Conservation (phyloP, 2,888 invertebrate genomes). For the Orthonevra nobilis region DNA sequence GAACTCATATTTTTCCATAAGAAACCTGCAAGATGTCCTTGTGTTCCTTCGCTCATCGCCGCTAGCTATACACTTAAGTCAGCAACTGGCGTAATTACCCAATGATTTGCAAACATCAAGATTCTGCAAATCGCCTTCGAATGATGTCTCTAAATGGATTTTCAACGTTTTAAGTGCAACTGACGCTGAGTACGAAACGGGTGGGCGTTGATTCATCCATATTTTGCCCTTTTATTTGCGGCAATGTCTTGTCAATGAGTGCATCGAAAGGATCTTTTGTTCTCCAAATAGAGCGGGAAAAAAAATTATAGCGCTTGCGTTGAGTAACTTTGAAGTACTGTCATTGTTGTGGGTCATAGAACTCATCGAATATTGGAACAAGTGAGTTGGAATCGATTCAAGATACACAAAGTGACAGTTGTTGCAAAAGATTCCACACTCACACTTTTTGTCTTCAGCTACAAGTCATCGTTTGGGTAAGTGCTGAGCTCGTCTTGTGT, state of each 20-base stretch:
- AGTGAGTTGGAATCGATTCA: not conserved
- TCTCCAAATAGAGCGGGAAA: too few relatives aligned
- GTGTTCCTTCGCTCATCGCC: not conserved
- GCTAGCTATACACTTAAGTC: too few relatives aligned
- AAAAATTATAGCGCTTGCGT: too few relatives aligned
- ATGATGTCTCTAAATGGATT: not conserved
- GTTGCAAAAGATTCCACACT: too few relatives aligned
- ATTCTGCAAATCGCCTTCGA: constrained; percentile 20
- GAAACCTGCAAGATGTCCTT: not conserved
- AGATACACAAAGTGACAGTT: too few relatives aligned
- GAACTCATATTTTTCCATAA: not conserved
- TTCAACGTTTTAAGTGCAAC: not conserved
- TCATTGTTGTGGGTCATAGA: constrained; percentile 12
- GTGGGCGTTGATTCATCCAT: not conserved
- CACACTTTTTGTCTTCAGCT: too few relatives aligned
- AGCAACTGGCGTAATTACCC: constrained; percentile 17
- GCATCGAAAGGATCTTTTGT: constrained; percentile 24
- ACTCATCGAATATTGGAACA: not conserved
- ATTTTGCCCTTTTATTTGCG: not conserved
- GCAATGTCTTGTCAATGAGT: constrained; percentile 19
- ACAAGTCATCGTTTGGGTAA: too few relatives aligned
- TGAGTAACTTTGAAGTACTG: too few relatives aligned
- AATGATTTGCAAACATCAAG: constrained; percentile 36
- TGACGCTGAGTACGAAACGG: too few relatives aligned
- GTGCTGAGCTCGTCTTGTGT: too few relatives aligned